phyloP scores from a whole-genome alignment of 2,113 vertebrate genomes.

The Neoarius graeffei region DNA sequence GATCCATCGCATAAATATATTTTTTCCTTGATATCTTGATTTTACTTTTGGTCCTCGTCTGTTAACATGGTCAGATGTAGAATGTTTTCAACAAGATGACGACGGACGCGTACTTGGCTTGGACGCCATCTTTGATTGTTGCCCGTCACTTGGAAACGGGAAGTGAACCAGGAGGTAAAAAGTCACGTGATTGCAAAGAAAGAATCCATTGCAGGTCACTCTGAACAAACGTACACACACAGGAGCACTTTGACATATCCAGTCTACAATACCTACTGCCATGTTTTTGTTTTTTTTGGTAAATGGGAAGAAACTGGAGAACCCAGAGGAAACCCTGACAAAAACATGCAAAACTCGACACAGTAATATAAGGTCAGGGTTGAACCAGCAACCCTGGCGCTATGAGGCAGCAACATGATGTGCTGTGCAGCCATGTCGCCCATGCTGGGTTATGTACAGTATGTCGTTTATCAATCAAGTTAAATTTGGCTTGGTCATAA shows the following conservation, averaged over 20 bases:
- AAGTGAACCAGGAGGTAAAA: too few relatives aligned
- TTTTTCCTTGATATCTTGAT: too few relatives aligned
- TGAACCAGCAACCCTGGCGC: background rate
- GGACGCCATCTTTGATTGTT: too few relatives aligned
- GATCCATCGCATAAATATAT: too few relatives aligned
- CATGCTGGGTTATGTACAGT: background rate
- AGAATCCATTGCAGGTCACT: background rate
- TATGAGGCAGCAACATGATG: background rate
- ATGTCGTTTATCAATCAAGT: background rate
- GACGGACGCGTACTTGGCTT: too few relatives aligned
- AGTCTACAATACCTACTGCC: background rate
- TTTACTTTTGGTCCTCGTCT: too few relatives aligned
- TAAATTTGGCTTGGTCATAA: constrained; percentile 15
- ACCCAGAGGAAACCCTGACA: background rate
- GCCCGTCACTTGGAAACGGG: too few relatives aligned
- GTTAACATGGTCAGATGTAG: too few relatives aligned
- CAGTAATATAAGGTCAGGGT: background rate
- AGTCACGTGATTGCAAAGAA: too few relatives aligned
- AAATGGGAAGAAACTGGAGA: background rate
- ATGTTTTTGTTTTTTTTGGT: background rate
- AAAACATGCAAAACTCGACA: background rate
- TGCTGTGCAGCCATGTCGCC: background rate
- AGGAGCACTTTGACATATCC: background rate
- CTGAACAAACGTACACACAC: background rate
- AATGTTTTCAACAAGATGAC: too few relatives aligned